phyloP scores from a whole-genome alignment of 1,140 invertebrate genomes.

The Paraescarpia echinospica region DNA sequence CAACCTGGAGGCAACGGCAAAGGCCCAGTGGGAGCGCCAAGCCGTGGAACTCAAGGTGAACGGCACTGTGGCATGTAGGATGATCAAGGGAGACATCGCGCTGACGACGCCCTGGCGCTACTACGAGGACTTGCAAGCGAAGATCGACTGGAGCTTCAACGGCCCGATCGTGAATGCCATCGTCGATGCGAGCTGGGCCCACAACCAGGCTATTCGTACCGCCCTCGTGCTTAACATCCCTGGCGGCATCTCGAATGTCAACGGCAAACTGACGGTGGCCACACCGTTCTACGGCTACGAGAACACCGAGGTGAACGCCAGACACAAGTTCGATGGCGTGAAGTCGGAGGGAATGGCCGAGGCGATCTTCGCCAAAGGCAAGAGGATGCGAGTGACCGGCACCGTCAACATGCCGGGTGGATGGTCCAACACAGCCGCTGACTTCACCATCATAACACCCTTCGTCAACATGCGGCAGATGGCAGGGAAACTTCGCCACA shows the following conservation, averaged over 20 bases:
- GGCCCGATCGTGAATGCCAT: background rate
- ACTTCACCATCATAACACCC: slow-evolving; percentile 3
- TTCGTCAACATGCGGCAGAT: background rate
- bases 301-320: slow-evolving; percentile 24
- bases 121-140: slow-evolving; percentile 17
- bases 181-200: slow-evolving; percentile 26
- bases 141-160: slow-evolving; percentile 6
- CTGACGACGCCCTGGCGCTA: background rate
- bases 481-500: background rate
- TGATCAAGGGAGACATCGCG: slow-evolving; percentile 20
- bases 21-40: slow-evolving; percentile 12
- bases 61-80: background rate
- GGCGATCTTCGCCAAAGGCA: background rate
- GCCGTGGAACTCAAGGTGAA: slow-evolving; percentile 14
- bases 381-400: slow-evolving; percentile 12
- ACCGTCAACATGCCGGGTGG: background rate
- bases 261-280: slow-evolving; percentile 34
- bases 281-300: slow-evolving; percentile 31
- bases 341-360: slow-evolving; percentile 14
- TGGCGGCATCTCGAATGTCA: slow-evolving; percentile 22
- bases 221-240: slow-evolving; percentile 18
- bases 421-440: background rate
- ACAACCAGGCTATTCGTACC: slow-evolving; percentile 14
- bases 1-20: background rate
- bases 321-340: slow-evolving; percentile 23